Evolutionary conservation across 2,888 invertebrate genomes (phyloP).

Genomic region (Panzeria rudis): DNA sequence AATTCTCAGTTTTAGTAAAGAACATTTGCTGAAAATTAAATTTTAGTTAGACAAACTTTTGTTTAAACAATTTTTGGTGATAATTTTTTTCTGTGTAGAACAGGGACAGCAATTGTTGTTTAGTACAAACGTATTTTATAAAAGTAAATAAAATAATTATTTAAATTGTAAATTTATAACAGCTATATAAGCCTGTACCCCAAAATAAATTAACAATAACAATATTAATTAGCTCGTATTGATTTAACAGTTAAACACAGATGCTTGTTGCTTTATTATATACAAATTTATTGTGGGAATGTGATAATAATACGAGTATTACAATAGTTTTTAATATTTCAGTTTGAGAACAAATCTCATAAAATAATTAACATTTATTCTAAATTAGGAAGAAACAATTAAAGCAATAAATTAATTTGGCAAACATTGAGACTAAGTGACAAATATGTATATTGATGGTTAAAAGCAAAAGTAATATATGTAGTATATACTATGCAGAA

Average conservation of each 20-base stretch:
- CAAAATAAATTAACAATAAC: background rate
- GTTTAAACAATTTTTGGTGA: no score
- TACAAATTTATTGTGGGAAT: background rate
- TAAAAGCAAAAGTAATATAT: no score
- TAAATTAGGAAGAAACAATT: no score
- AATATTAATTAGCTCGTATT: slow-evolving; percentile 19
- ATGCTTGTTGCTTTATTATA: background rate
- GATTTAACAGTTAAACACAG: background rate
- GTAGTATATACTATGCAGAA: background rate
- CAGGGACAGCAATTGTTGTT: no score
- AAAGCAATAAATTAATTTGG: background rate
- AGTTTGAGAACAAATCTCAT: background rate
- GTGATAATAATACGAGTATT: background rate
- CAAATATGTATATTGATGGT: background rate
- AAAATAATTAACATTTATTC: background rate
- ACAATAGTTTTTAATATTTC: background rate
- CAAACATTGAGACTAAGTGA: background rate
- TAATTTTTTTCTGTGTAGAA: no score
- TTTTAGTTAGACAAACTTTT: no score
- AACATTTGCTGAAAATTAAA: no score
- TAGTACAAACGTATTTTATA: no score
- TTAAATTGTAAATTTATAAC: background rate
- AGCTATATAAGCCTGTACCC: background rate
- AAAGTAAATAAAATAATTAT: background rate
- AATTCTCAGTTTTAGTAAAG: no score